phyloP scores from a whole-genome alignment of 1,140 invertebrate genomes.

The Ridgeia piscesae region DNA sequence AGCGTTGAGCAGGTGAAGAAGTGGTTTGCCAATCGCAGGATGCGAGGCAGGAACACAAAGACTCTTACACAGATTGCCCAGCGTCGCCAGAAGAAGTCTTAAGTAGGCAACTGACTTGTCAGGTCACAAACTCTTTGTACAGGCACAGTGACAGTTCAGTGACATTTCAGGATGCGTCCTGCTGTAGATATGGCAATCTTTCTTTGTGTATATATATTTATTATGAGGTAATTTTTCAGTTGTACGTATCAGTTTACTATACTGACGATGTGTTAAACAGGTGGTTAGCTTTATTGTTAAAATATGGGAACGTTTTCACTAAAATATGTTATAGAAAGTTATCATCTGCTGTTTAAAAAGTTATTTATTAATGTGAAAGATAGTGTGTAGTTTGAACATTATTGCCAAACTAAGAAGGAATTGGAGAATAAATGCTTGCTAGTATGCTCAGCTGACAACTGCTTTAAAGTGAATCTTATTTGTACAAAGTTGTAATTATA shows the following conservation, averaged over 20 bases:
- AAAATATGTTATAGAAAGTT: too few species aligned
- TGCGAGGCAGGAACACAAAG: background rate
- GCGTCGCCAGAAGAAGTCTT: constrained; percentile 2
- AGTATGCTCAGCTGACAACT: background rate
- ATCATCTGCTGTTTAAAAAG: too few species aligned
- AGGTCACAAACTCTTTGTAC: background rate
- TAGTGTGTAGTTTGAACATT: too few species aligned
- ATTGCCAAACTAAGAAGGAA: background rate
- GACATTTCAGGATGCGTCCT: background rate
- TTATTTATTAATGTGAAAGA: too few species aligned
- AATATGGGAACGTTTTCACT: too few species aligned
- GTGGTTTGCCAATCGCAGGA: constrained; percentile 20
- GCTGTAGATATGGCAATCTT: background rate
- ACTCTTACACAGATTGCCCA: constrained; percentile 8
- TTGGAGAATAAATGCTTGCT: background rate
- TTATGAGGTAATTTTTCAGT: background rate
- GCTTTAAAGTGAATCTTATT: background rate
- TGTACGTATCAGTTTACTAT: background rate
- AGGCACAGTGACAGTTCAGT: too few species aligned
- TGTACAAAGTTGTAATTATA: background rate
- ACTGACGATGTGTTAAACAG: background rate
- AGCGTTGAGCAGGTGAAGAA: constrained; percentile 22
- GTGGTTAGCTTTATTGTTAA: background rate
- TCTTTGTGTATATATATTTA: background rate
- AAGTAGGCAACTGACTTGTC: background rate